A percentile compares a stretch with the other conserved stretches of the same genome.
Conservation (phyloP, 2,113 vertebrate species). For the Pyxicephalus adspersus region DNA sequence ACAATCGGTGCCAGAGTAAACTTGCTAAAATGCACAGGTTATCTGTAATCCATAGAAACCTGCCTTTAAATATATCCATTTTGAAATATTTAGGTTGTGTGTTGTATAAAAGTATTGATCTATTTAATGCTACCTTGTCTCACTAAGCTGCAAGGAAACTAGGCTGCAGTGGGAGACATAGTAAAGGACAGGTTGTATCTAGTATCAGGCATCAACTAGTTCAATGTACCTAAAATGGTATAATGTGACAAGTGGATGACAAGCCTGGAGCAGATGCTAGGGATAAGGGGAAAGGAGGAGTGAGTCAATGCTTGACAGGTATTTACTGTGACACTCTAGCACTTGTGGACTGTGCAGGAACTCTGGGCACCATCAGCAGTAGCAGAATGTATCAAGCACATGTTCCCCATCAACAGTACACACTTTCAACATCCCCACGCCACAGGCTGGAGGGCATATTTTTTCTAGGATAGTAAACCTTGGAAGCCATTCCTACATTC, state of each 20-base stretch:
- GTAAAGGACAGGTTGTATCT: constrained; percentile 54
- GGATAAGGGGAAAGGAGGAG: constrained; percentile 51
- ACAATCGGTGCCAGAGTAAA: constrained; percentile 80
- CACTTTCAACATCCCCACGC: neutral
- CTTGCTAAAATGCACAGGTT: constrained; percentile 84
- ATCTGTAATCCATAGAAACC: constrained; percentile 83
- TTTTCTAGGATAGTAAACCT: constrained; percentile 35
- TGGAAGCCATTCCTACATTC: constrained; percentile 14
- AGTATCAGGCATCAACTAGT: constrained; percentile 64
- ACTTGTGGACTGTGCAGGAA: constrained; percentile 64
- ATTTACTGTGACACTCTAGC: constrained; percentile 57
- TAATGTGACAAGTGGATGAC: constrained; percentile 75
- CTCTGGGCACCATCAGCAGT: constrained; percentile 41
- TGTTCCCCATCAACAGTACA: constrained; percentile 2
- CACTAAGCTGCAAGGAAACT: constrained; percentile 55
- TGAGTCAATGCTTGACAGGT: constrained; percentile 36
- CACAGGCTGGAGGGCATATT: constrained; percentile 10
- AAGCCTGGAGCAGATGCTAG: constrained; percentile 80
- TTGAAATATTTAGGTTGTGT: constrained; percentile 56
- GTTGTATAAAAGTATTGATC: constrained; percentile 47
- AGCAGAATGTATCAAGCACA: constrained; percentile 2
- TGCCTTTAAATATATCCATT: constrained; percentile 84
- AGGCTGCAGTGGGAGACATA: constrained; percentile 50
- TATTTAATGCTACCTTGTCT: constrained; percentile 52
- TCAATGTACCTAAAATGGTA: constrained; percentile 83